Evolutionary conservation across 2,797 vertebrate species (phyloP), one percentile per base, ranked within the genome.

Genomic region (Denticeps clupeoides): DNA sequence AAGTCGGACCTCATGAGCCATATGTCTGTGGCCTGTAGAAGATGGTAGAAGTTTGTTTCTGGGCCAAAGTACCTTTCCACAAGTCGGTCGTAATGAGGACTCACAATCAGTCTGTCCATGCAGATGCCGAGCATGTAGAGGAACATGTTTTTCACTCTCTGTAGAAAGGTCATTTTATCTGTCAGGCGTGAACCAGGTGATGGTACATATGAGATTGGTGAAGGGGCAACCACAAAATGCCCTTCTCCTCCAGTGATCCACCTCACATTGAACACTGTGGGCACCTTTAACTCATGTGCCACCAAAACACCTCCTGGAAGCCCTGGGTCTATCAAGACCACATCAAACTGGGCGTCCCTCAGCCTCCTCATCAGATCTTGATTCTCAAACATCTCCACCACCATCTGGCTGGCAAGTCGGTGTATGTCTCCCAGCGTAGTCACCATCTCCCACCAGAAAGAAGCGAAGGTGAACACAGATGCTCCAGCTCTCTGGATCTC

Each of bases 1-100:
- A 85, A 87, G 54, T 87, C 80, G 3, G 78, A 67, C 41, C 82
- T 76, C 70, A 85, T 82, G 4, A 85, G 74, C 76, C 82, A 85
- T 12, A 86, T 56, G 52, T 86, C 82, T 0, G 60, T 67, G 1
- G 54, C 69, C 56, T 79, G 80, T 2, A 80, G 54, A 24, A 85
- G 70, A 3, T 80, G 67, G 45, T 74, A 75, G 41, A 82, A 79
- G 11, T 55, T 72, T 1, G 70, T 67, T n/a, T 76, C 67, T 2
- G 72, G 59, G 16, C 74, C 74, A 49, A 83, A 75, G 62, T 82
- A 81, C 27, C 38, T 63, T 1, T 70, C 41, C 4, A 68, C 65
- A 0, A 83, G 26, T 42, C 1, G 49, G 1, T 78, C 65, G 9
- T 83, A 83, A 9, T 67, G 67, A 1, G 76, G 69, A 1, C 63